Evolutionary conservation across 2,113 vertebrate genomes (phyloP), one percentile per base, ranked within the genome.

Genomic region (Ophiodon elongatus): DNA sequence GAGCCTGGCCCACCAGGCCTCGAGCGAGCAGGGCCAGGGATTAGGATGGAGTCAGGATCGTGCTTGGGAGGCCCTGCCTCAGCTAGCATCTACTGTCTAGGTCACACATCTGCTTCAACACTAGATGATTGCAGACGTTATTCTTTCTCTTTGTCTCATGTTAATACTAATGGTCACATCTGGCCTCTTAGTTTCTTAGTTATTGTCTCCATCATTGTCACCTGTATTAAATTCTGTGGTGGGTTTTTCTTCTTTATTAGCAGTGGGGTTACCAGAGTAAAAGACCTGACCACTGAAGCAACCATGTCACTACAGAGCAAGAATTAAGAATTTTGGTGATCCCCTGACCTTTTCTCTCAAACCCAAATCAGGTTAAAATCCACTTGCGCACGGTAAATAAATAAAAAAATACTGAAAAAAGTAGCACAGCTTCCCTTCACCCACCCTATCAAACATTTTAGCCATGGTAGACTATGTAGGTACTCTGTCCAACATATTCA

Each of bases 1-100:
- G 27, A 90, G 84, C 94, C 93, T 62, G 93, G 94, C 93, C 95
- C 97, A 96, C 94, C 91, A 92, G 92, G 88, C 88, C 90, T 89
- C 65, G 89, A 82, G 88, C 1, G 4, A 77, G 62, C 54, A 27
- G 68, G 70, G 71, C 82, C 86, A 84, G 64, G 54, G 43, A 70
- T 50, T 60, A 52, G 74, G 76, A 83, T 71, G 47, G 60, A 85
- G 65, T 85, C 65, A 73, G 80, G 23, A 77, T 75, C 6, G 33
- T 47, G 80, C 41, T 64, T 25, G 10, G 57, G 82, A 88, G 76
- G 41, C 54, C 27, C 70, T 83, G 79, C 8, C 21, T 56, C 85
- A 89, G 88, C 89, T 92, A 93, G 90, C 91, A 93, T 93, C 91
- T 92, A 85, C 66, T 54, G 62, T 78, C 33, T 35, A n/a, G n/a